Evolutionary conservation across 1,140 invertebrate genomes (phyloP).

Genomic region (Hetaerina americana): DNA sequence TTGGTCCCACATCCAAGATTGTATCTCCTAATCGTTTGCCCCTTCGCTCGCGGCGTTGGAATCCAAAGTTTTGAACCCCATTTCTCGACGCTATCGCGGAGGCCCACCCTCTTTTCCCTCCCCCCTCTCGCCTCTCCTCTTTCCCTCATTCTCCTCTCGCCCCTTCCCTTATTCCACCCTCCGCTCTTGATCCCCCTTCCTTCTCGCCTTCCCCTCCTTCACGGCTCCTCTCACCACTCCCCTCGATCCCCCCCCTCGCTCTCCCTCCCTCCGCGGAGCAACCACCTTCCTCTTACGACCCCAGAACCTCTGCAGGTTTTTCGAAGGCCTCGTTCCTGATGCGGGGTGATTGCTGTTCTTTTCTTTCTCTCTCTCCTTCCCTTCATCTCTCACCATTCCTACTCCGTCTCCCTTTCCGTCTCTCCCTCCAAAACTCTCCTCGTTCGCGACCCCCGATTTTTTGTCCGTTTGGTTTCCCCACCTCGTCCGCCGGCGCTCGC

Average conservation of each 20-base stretch:
- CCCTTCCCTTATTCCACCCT: no score
- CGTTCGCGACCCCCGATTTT: no score
- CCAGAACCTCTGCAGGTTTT: not conserved
- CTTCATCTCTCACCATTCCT: not conserved
- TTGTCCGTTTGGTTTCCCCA: no score
- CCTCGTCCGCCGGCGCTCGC: no score
- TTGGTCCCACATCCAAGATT: not conserved
- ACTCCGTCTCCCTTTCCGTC: not conserved
- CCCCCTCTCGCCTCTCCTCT: not conserved
- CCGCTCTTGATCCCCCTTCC: not conserved
- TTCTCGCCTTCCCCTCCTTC: not conserved
- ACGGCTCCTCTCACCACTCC: not conserved
- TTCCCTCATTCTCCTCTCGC: not conserved
- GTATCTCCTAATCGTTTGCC: not conserved
- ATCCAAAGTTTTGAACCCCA: not conserved
- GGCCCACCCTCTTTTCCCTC: not conserved
- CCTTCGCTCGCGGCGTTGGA: not conserved
- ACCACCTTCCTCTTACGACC: not conserved
- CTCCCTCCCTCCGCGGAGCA: not conserved
- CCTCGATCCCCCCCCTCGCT: not conserved
- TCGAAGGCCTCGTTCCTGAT: not conserved
- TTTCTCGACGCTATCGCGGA: not conserved
- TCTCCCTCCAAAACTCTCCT: no score
- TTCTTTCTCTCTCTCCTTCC: not conserved
- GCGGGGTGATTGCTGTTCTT: not conserved